These are phyloP conservation scores for Oryctes rhinoceros DNA, from an alignment of 1,140 invertebrate species.

Conservation along the genomic window DNA sequence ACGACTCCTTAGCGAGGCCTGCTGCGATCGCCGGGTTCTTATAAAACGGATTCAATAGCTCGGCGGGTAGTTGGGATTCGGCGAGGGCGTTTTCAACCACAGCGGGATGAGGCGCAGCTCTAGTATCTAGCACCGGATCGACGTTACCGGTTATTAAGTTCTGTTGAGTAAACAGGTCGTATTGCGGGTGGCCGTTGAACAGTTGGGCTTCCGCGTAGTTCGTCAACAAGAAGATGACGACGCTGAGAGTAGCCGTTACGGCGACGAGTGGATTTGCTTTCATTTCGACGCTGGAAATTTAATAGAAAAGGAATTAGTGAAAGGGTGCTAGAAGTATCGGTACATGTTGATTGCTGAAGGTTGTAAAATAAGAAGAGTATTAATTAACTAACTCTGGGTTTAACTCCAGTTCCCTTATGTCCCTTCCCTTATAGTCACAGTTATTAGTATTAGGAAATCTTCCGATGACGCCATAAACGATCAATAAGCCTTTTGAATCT, in stretches of 20 bases:
- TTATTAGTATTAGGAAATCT: no score
- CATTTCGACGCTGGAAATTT: background rate
- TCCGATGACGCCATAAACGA: no score
- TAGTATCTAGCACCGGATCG: slow-evolving; percentile 1
- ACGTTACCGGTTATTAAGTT: slow-evolving; percentile 20
- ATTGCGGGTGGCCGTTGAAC: background rate
- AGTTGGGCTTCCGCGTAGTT: background rate
- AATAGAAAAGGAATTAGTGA: background rate
- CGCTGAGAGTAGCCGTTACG: background rate
- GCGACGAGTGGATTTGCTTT: background rate
- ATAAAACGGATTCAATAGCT: slow-evolving; percentile 77
- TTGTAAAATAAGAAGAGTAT: no score
- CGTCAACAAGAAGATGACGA: background rate
- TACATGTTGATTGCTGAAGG: no score
- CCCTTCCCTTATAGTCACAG: no score
- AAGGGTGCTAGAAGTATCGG: background rate
- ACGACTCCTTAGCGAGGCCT: slow-evolving; percentile 76
- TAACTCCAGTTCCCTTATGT: no score
- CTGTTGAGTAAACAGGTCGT: slow-evolving; percentile 16
- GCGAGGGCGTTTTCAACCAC: slow-evolving; percentile 67
- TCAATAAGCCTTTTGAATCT: no score
- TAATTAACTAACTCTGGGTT: no score
- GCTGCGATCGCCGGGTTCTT: slow-evolving; percentile 76
- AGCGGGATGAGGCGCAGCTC: slow-evolving; percentile 65
- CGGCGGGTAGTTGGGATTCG: slow-evolving; percentile 68